Evolutionary conservation across 2,888 invertebrate genomes (phyloP).

Genomic region (Oxycera nigricornis): DNA sequence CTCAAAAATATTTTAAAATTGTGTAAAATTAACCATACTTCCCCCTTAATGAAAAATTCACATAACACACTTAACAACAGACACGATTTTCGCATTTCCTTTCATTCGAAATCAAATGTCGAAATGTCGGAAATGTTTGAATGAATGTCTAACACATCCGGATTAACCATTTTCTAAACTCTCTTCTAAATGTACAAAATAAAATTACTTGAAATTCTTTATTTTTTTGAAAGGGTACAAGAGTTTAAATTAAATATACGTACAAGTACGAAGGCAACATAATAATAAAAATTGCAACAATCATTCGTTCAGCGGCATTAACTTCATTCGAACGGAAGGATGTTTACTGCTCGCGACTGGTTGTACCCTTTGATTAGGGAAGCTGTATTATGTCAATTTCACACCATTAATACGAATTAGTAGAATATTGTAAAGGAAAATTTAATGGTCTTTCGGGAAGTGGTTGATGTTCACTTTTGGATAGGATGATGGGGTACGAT

Average conservation of each 20-base stretch:
- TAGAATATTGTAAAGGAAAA: neutral
- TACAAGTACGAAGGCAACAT: too few species aligned
- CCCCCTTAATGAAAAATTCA: too few species aligned
- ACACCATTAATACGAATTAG: constrained; percentile 38
- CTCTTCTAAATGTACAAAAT: neutral
- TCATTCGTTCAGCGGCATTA: constrained; percentile 33
- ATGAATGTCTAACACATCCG: constrained; percentile 32
- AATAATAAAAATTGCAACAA: constrained; percentile 25
- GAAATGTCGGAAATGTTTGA: constrained; percentile 24
- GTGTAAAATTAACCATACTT: too few species aligned
- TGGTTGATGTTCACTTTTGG: too few species aligned
- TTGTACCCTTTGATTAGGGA: neutral
- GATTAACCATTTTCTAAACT: constrained; percentile 3
- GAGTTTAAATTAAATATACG: neutral
- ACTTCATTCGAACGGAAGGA: constrained; percentile 29
- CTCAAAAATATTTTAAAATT: too few species aligned
- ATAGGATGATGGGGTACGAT: too few species aligned
- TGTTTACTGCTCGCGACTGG: neutral
- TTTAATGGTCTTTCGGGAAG: neutral
- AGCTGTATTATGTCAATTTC: constrained; percentile 14
- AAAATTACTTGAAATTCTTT: neutral
- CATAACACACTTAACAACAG: too few species aligned
- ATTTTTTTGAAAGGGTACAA: neutral
- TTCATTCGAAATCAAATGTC: neutral
- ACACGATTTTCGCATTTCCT: too few species aligned